phyloP scores from a whole-genome alignment of 2,888 invertebrate species.

The Sarcophaga caerulescens region DNA sequence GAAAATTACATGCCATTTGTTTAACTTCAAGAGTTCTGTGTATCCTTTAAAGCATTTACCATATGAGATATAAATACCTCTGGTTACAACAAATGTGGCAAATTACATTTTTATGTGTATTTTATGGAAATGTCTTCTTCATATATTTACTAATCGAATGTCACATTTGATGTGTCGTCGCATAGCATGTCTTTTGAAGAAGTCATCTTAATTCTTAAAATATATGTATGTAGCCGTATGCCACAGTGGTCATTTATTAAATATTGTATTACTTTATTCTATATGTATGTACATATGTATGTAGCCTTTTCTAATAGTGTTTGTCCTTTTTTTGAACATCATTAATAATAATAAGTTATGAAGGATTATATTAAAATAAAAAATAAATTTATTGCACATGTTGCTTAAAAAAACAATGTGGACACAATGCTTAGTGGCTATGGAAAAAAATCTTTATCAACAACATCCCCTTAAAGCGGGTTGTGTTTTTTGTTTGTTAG shows the following conservation, averaged over 20 bases:
- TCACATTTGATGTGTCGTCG: slow-evolving; percentile 65
- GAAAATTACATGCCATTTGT: too few relatives aligned
- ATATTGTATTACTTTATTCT: slow-evolving; percentile 28
- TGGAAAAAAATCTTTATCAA: too few relatives aligned
- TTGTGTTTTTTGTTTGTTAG: too few relatives aligned
- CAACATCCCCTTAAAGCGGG: too few relatives aligned
- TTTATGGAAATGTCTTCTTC: slow-evolving; percentile 75
- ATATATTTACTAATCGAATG: slow-evolving; percentile 70
- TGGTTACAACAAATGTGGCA: slow-evolving; percentile 77
- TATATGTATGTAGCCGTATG: slow-evolving; percentile 56
- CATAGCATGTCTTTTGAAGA: slow-evolving; percentile 10
- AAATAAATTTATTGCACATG: slow-evolving; percentile 71
- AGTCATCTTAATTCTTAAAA: slow-evolving; percentile 35
- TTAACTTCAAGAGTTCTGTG: too few relatives aligned
- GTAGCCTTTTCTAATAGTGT: not conserved
- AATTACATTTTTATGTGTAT: slow-evolving; percentile 78
- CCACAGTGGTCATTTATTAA: slow-evolving; percentile 68
- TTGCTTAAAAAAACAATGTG: slow-evolving; percentile 18
- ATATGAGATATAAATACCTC: slow-evolving; percentile 50
- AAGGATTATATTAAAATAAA: slow-evolving; percentile 71
- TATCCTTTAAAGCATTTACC: slow-evolving; percentile 4
- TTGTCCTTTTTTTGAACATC: slow-evolving; percentile 32
- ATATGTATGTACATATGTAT: slow-evolving; percentile 1
- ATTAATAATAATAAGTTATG: slow-evolving; percentile 68
- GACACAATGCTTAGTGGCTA: not conserved